These are phyloP conservation scores for Oreochromis mossambicus DNA, from an alignment of 2,797 vertebrate species.

Conservation along the genomic window DNA sequence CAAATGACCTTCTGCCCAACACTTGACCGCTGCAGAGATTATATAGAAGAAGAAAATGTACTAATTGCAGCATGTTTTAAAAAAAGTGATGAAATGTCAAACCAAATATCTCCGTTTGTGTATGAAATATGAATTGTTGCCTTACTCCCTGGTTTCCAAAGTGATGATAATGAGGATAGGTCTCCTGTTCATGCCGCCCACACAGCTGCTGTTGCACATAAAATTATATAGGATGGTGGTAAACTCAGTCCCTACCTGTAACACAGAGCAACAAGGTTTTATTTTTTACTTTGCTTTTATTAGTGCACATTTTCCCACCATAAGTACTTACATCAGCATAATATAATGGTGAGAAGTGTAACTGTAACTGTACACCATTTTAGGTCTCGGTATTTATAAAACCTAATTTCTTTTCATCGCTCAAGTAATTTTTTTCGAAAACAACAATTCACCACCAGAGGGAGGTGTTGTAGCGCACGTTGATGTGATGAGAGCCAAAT, in stretches of 20 bases:
- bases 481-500: not conserved
- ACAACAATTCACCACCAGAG: constrained; percentile 34
- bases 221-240: constrained; percentile 99
- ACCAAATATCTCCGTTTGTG: not conserved
- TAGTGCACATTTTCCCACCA: not conserved
- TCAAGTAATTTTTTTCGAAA: not conserved
- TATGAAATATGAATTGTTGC: constrained; percentile 1
- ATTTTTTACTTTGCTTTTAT: rapidly evolving
- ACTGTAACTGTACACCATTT: not conserved
- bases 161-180: constrained; percentile 99
- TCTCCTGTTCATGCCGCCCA: constrained; percentile 97
- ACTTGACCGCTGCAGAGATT: constrained; percentile 86
- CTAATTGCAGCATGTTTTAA: rapidly evolving
- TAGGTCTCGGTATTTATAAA: not conserved
- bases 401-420: not conserved
- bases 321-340: not conserved
- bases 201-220: constrained; percentile 99
- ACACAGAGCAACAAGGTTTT: not conserved
- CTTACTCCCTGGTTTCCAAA: constrained; percentile 95
- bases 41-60: not conserved
- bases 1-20: constrained; percentile 92
- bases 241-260: constrained; percentile 96
- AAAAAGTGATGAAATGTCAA: not conserved
- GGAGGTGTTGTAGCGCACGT: constrained; percentile 13
- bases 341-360: not conserved